Conservation (phyloP, 2,797 vertebrate genomes). For the Microchirus variegatus region DNA sequence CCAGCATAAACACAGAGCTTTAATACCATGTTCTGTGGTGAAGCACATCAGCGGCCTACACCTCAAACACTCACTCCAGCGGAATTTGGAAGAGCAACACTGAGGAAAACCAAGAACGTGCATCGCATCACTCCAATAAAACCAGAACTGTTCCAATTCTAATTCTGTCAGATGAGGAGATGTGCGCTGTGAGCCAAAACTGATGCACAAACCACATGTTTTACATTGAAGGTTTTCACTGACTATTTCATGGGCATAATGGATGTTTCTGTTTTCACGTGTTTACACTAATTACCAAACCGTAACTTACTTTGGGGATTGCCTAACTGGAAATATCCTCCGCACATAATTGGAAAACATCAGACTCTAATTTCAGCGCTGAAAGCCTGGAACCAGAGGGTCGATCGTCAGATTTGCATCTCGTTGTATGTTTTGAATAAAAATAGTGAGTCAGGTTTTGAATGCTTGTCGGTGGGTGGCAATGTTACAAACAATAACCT, state of each 20-base stretch:
- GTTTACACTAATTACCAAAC: conserved; percentile 14
- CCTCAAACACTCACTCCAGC: conserved; percentile 31
- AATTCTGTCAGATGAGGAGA: conserved; percentile 17
- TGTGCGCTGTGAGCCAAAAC: conserved; percentile 20
- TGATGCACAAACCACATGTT: conserved; percentile 33
- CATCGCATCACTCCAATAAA: conserved; percentile 40
- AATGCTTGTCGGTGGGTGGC: too few relatives aligned
- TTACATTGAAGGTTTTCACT: conserved; percentile 26
- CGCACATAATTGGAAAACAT: neutral
- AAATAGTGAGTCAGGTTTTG: neutral
- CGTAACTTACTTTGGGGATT: conserved; percentile 8
- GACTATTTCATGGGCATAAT: conserved; percentile 18
- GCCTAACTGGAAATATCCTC: conserved; percentile 2
- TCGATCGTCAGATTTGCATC: conserved; percentile 6
- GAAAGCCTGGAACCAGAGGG: conserved; percentile 6
- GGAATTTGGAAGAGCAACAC: conserved; percentile 21
- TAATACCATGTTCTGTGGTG: conserved; percentile 25
- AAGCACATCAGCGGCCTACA: conserved; percentile 38
- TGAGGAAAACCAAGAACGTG: conserved; percentile 11
- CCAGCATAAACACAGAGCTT: conserved; percentile 53
- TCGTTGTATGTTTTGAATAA: conserved; percentile 4
- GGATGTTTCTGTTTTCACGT: conserved; percentile 15
- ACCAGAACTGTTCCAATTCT: conserved; percentile 21
- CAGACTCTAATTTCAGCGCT: neutral
- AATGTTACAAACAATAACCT: too few relatives aligned